Conservation (phyloP, 2,797 vertebrate species). For the Smutsia gigantea region DNA sequence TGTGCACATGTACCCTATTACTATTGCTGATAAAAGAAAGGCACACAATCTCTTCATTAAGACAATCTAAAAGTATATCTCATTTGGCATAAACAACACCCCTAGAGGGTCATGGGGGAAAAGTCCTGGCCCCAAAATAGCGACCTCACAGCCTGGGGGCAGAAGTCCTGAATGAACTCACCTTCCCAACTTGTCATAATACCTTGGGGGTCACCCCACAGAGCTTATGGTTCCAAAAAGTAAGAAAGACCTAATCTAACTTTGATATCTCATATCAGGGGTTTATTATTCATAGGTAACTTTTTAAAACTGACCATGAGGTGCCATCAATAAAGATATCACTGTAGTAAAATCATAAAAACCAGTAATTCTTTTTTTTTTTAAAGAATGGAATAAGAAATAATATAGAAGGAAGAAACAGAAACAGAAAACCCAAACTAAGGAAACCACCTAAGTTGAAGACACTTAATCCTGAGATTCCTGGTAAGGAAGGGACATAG, state of each 20-base stretch:
- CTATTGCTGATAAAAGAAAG: background rate
- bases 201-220: background rate
- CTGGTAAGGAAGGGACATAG: background rate
- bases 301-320: background rate
- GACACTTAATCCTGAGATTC: background rate
- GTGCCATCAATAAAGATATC: background rate
- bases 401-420: background rate
- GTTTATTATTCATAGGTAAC: background rate
- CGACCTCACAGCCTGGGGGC: background rate
- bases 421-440: background rate
- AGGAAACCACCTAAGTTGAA: background rate
- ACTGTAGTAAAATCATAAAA: background rate
- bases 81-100: background rate
- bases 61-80: background rate
- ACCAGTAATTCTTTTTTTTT: background rate
- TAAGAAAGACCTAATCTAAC: background rate
- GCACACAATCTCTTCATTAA: background rate
- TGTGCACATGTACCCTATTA: background rate
- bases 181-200: background rate
- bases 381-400: background rate
- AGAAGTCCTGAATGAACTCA: background rate
- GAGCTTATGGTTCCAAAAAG: background rate
- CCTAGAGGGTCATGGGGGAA: background rate
- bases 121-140: background rate
- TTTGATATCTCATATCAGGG: background rate